Evolutionary conservation across 1,140 invertebrate genomes (phyloP), one percentile per base, ranked within the genome.

Genomic region (Aphaenogaster floridana): DNA sequence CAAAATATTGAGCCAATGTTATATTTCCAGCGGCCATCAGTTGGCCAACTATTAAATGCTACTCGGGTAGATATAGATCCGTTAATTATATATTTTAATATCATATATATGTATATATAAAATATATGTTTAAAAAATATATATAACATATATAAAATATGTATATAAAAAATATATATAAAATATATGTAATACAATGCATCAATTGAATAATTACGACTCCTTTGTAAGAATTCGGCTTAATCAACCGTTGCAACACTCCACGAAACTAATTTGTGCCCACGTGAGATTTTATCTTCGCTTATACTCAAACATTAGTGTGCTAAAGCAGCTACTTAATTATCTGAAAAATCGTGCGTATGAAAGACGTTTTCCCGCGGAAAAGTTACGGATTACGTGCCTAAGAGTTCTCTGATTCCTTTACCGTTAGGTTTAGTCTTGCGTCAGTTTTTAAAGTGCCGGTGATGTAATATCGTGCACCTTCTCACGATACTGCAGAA

Each of bases 401-500:
- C 17, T 81, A 81, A 81, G 79, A 81, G 50, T 15, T 57, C 50
- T 39, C 61, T 77, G 68, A 45, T 57, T 69, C 21, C 57, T 68
- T 57, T 72, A 39, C 28, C 61, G 64, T 63, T 59, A 39, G 42
- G 59, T 68, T 86, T 71, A 88, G 52, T 72, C 72, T 88, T 45
- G 45, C 59, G 52, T 57, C 72, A 76, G 69, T 90, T 87, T 89
- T 66, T 80, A 90, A 89, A 71, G 63, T 17, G 48, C 15, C 34
- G 5, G 45, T 86, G 84, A 89, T 52, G 88, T 74, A 90, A 89
- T 76, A 34, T 39, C 42, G 45, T 57, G 54, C 63, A 81, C 71
- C 59, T 90, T 87, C 89, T 90, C 88, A 90, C 89, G 89, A 89
- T 86, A 57, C 52, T 8, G 76, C 64, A 59, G 87, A 89, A 84